phyloP scores from a whole-genome alignment of 2,888 invertebrate genomes.

The Isoperla grammatica region DNA sequence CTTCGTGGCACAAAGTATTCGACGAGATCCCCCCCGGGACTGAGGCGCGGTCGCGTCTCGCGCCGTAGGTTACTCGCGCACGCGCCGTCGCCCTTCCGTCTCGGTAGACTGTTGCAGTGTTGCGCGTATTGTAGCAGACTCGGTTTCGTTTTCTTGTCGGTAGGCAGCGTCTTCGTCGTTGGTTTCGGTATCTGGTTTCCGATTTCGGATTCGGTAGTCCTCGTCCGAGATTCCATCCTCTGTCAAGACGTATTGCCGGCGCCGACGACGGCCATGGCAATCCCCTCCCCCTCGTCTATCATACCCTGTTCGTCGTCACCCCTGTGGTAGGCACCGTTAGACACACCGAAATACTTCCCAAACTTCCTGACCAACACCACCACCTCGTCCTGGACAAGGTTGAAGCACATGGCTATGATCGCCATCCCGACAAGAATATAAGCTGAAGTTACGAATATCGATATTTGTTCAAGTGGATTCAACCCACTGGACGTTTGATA shows the following conservation, averaged over 20 bases:
- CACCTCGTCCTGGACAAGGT: slow-evolving; percentile 57
- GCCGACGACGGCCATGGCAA: slow-evolving; percentile 46
- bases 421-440: slow-evolving; percentile 82
- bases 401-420: slow-evolving; percentile 82
- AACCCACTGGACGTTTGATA: slow-evolving; percentile 39
- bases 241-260: slow-evolving; percentile 34
- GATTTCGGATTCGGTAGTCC: slow-evolving; percentile 9
- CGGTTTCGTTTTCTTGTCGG: background rate
- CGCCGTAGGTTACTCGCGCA: background rate
- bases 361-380: slow-evolving; percentile 15
- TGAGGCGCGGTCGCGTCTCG: slow-evolving; percentile 53
- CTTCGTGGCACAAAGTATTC: slow-evolving; percentile 82
- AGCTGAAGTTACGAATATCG: slow-evolving; percentile 70
- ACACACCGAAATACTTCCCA: slow-evolving; percentile 24
- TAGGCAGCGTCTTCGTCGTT: background rate
- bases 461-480: slow-evolving; percentile 48
- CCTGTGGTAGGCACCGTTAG: slow-evolving; percentile 28
- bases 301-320: slow-evolving; percentile 20
- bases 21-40: slow-evolving; percentile 48
- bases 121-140: slow-evolving; percentile 38
- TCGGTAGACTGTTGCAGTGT: slow-evolving; percentile 49
- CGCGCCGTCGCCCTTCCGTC: slow-evolving; percentile 42
- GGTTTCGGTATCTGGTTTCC: background rate
- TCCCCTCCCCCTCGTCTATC: slow-evolving; percentile 44
- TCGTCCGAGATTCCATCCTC: slow-evolving; percentile 19